Evolutionary conservation across 2,888 invertebrate species (phyloP).

Genomic region (Cataglyphis albicans): DNA sequence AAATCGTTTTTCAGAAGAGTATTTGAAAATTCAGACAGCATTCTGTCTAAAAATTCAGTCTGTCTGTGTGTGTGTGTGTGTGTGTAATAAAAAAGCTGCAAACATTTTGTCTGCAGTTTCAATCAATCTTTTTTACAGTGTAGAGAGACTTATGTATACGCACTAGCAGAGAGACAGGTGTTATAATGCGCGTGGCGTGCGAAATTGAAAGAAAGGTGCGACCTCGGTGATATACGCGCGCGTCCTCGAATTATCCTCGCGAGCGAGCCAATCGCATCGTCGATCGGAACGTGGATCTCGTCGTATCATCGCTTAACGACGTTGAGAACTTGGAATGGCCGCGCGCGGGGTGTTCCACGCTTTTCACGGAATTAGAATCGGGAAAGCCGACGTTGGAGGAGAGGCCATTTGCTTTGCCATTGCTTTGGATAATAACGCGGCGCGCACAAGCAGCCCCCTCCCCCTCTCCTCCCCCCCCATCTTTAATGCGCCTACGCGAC

Average conservation of each 20-base stretch:
- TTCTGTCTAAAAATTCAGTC: no score
- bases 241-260: constrained; percentile 5
- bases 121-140: no score
- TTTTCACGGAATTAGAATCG: constrained; percentile 55
- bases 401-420: constrained; percentile 64
- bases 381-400: constrained; percentile 54
- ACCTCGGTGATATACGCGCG: background rate
- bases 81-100: no score
- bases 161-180: background rate
- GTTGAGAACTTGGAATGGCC: background rate
- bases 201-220: background rate
- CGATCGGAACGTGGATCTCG: background rate
- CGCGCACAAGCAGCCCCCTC: constrained; percentile 1
- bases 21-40: no score
- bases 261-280: background rate
- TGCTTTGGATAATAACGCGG: constrained; percentile 67
- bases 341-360: background rate
- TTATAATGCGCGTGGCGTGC: background rate
- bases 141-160: background rate
- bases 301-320: background rate
- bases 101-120: no score
- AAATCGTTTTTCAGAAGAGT: no score
- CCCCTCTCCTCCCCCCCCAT: background rate
- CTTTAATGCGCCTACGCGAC: constrained; percentile 68
- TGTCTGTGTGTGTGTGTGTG: no score